These are phyloP conservation scores for Scaptomyza hsui DNA, from an alignment of 1,140 invertebrate genomes.

Conservation along the genomic window DNA sequence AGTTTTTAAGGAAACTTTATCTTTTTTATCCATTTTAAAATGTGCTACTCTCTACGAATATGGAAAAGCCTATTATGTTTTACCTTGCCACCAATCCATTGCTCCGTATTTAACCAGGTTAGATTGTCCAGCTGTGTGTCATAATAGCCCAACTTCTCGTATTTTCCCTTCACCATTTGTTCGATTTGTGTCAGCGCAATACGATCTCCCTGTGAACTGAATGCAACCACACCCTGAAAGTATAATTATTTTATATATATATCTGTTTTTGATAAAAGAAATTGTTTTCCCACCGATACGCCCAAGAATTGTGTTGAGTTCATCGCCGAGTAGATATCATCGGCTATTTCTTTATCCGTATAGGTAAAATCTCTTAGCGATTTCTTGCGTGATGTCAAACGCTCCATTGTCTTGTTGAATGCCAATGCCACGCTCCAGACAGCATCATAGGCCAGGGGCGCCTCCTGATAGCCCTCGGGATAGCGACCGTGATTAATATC, in stretches of 20 bases:
- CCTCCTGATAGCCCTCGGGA: constrained; percentile 98
- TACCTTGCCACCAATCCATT: constrained; percentile 91
- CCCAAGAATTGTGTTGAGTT: constrained; percentile 98
- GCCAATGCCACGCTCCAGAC: constrained; percentile 99
- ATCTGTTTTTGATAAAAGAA: not conserved
- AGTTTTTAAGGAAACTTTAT: not conserved
- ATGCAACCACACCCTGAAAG: constrained; percentile 94
- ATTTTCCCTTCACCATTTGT: constrained; percentile 97
- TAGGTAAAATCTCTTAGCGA: constrained; percentile 99
- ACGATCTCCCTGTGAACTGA: constrained; percentile 98
- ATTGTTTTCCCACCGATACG: constrained; percentile 92
- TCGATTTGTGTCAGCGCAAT: constrained; percentile 99
- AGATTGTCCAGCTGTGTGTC: constrained; percentile 97
- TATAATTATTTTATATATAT: too few species aligned
- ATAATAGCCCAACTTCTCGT: constrained; percentile 97
- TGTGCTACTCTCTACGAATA: not conserved
- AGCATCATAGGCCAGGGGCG: constrained; percentile 99
- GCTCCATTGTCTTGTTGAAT: constrained; percentile 97
- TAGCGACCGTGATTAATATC: constrained; percentile 92
- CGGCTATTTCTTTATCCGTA: constrained; percentile 96
- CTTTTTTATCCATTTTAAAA: constrained; percentile 4
- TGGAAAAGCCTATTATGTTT: constrained; percentile 32
- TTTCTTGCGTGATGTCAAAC: constrained; percentile 89
- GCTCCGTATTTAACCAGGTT: constrained; percentile 95
- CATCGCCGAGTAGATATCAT: constrained; percentile 98